Percentiles rank a stretch among this genome's conserved stretches.
These are phyloP conservation scores for Sericinus montela DNA, from an alignment of 2,888 invertebrate species.

Conservation along the genomic window DNA sequence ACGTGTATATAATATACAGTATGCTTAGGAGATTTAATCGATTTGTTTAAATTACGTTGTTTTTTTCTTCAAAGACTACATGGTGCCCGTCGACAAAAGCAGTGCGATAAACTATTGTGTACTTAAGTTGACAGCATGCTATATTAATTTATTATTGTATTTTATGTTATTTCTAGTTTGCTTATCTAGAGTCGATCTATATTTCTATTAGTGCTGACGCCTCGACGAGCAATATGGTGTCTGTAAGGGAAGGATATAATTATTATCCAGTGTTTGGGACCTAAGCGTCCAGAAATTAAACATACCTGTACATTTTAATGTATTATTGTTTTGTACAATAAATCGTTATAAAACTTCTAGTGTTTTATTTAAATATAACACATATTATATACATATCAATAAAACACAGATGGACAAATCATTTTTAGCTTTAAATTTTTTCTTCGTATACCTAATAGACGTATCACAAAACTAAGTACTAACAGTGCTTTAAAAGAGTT, in stretches of 20 bases:
- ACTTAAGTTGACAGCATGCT: conserved; percentile 77
- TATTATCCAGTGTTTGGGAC: conserved; percentile 77
- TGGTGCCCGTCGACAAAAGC: conserved; percentile 77
- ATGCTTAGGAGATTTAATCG: conserved; percentile 77
- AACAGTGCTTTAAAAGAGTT: no score
- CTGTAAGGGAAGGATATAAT: conserved; percentile 76
- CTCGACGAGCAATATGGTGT: conserved; percentile 79
- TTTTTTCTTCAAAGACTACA: conserved; percentile 76
- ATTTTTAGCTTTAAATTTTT: no score
- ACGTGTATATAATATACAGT: conserved; percentile 77
- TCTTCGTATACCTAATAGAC: no score
- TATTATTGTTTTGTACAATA: conserved; percentile 81
- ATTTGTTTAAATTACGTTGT: conserved; percentile 77
- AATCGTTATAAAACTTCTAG: conserved; percentile 77
- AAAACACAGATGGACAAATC: no score
- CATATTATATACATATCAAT: no score
- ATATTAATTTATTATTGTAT: conserved; percentile 74
- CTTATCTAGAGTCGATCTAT: conserved; percentile 75
- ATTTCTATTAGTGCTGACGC: conserved; percentile 75
- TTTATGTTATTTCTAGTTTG: conserved; percentile 74
- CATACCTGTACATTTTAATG: conserved; percentile 81
- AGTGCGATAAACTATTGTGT: conserved; percentile 76
- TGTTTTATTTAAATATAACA: conserved; percentile 44
- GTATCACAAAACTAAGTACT: no score
- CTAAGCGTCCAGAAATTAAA: conserved; percentile 74